Conservation (phyloP, 2,797 vertebrate genomes). For the Neosilurus mollespiculum region DNA sequence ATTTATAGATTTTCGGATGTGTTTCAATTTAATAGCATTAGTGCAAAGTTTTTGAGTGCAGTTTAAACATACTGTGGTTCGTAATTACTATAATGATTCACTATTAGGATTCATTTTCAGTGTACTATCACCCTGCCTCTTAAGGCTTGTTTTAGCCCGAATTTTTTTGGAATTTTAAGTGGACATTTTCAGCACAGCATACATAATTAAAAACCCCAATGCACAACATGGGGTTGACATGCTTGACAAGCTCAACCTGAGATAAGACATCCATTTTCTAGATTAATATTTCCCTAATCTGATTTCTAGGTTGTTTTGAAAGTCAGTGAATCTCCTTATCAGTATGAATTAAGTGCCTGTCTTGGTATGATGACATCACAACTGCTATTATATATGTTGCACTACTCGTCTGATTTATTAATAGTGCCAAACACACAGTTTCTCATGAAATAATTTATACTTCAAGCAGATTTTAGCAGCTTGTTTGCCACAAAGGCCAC, state of each 20-base stretch:
- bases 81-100: slow-evolving; percentile 12
- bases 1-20: slow-evolving; percentile 29
- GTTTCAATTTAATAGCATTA: slow-evolving; percentile 6
- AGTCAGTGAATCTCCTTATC: background rate
- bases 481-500: background rate
- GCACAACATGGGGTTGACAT: background rate
- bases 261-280: background rate
- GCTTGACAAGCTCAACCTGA: background rate
- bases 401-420: background rate
- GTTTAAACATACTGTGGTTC: background rate
- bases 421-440: background rate
- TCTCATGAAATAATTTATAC: background rate
- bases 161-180: background rate
- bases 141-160: background rate
- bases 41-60: slow-evolving; percentile 9
- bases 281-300: background rate
- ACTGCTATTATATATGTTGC: background rate
- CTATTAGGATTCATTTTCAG: background rate
- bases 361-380: slow-evolving; percentile 12
- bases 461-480: slow-evolving; percentile 21
- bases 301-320: slow-evolving; percentile 4
- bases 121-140: background rate
- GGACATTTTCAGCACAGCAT: background rate
- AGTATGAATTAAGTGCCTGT: slow-evolving; percentile 17
- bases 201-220: background rate